Conservation (phyloP, 2,888 invertebrate species). For the Hyposoter dolosus region DNA sequence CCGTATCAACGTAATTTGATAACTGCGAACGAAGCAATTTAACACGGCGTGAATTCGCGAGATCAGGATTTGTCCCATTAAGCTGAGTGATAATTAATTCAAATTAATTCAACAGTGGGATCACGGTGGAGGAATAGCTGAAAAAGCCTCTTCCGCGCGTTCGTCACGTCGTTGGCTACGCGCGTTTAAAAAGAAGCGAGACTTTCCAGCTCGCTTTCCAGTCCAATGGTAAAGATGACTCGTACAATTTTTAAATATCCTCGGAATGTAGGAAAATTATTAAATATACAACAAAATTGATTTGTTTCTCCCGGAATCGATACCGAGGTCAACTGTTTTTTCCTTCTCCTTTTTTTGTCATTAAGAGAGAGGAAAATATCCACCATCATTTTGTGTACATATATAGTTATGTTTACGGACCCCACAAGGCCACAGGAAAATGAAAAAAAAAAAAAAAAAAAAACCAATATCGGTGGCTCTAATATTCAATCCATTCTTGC, state of each 20-base stretch:
- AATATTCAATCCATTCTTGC: slow-evolving; percentile 65
- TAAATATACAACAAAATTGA: slow-evolving; percentile 2
- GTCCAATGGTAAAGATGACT: background rate
- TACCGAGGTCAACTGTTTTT: background rate
- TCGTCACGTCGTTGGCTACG: background rate
- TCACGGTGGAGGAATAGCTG: slow-evolving; percentile 33
- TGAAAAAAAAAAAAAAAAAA: slow-evolving; percentile 37
- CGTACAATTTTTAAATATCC: background rate
- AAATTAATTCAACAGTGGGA: slow-evolving; percentile 59
- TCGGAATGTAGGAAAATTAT: slow-evolving; percentile 15
- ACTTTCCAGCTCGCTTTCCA: background rate
- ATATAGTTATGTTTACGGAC: slow-evolving; percentile 19
- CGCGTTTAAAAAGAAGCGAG: background rate
- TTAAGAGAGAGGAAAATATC: background rate
- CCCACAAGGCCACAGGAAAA: slow-evolving; percentile 23
- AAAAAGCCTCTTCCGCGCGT: slow-evolving; percentile 17
- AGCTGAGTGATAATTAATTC: slow-evolving; percentile 65
- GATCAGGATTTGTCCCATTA: slow-evolving; percentile 53
- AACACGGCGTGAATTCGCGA: slow-evolving; percentile 14
- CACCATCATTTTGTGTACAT: background rate
- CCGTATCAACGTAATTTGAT: slow-evolving; percentile 45
- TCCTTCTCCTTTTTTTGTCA: slow-evolving; percentile 22
- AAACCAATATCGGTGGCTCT: slow-evolving; percentile 59
- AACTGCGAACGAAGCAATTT: slow-evolving; percentile 47
- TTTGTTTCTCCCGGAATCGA: slow-evolving; percentile 8